Evolutionary conservation across 2,113 vertebrate genomes (phyloP).

Genomic region (Solenodon paradoxus): DNA sequence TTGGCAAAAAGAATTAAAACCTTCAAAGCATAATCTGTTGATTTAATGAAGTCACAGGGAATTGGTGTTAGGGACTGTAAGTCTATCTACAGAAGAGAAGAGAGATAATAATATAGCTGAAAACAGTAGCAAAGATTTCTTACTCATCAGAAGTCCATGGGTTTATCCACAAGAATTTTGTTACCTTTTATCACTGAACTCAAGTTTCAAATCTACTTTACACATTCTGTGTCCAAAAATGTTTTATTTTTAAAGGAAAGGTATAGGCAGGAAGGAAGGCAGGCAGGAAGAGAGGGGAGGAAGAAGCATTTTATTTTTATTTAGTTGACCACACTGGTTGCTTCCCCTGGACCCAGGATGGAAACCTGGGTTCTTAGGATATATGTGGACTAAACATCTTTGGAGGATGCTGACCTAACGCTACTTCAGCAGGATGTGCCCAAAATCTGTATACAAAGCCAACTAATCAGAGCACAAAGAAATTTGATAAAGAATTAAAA

Average conservation of each 20-base stretch:
- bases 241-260: too few relatives aligned
- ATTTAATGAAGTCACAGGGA: not conserved
- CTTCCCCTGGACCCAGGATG: too few relatives aligned
- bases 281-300: too few relatives aligned
- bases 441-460: not conserved
- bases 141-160: not conserved
- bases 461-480: not conserved
- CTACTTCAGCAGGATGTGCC: too few relatives aligned
- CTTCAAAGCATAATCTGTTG: not conserved
- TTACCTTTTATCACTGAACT: not conserved
- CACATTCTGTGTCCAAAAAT: not conserved
- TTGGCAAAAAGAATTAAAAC: not conserved
- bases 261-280: too few relatives aligned
- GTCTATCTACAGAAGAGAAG: not conserved
- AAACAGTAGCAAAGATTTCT: not conserved
- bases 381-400: too few relatives aligned
- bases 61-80: not conserved
- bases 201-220: not conserved
- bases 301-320: too few relatives aligned
- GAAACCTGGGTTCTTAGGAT: too few relatives aligned
- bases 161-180: not conserved
- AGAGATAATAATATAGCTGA: not conserved
- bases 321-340: too few relatives aligned
- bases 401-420: too few relatives aligned
- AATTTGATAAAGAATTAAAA: not conserved